phyloP scores from a whole-genome alignment of 2,888 invertebrate genomes.

The Cordilura impudica region DNA sequence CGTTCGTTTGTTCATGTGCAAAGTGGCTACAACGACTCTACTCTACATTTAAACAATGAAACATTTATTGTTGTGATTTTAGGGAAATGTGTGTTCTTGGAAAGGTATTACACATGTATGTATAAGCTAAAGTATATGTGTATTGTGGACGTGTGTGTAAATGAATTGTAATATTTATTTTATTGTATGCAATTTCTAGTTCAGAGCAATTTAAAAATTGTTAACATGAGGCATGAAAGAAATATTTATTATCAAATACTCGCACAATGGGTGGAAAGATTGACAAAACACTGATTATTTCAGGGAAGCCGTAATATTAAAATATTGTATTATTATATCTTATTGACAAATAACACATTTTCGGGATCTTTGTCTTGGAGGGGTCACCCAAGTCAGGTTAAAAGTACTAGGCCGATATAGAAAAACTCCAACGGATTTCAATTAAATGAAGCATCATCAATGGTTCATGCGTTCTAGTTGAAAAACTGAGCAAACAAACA shows the following conservation, averaged over 20 bases:
- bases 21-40: not conserved
- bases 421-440: no score
- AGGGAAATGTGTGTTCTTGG: not conserved
- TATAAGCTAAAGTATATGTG: not conserved
- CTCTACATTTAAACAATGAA: conserved; percentile 25
- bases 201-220: conserved; percentile 25
- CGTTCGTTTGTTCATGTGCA: not conserved
- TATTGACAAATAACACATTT: no score
- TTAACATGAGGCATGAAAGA: conserved; percentile 25
- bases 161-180: conserved; percentile 33
- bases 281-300: no score
- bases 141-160: not conserved
- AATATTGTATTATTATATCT: no score
- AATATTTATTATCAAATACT: conserved; percentile 36
- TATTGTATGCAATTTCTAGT: conserved; percentile 33
- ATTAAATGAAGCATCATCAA: no score
- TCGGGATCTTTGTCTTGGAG: no score
- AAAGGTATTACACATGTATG: not conserved
- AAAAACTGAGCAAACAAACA: no score
- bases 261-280: no score
- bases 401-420: no score
- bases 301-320: no score
- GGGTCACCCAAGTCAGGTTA: no score
- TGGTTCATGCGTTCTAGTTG: no score
- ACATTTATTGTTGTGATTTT: conserved; percentile 37